phyloP scores from a whole-genome alignment of 2,797 vertebrate species.

The Cyprinella venusta region DNA sequence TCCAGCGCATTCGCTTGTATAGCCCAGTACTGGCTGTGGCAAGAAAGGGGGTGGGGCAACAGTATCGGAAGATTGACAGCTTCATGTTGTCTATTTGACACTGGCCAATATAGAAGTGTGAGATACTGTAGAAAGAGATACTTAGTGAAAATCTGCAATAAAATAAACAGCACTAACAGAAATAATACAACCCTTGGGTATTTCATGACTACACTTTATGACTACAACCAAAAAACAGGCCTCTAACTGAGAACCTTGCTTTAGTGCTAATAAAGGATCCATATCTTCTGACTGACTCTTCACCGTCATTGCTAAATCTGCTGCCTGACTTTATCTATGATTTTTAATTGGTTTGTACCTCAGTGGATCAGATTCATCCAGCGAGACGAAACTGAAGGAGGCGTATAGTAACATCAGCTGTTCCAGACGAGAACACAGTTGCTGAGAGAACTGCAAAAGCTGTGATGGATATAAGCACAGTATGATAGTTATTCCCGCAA shows the following conservation, averaged over 20 bases:
- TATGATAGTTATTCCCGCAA: background rate
- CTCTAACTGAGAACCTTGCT: background rate
- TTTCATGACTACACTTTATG: background rate
- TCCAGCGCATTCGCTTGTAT: constrained; percentile 89
- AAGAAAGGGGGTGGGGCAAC: constrained; percentile 74
- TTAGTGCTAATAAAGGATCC: background rate
- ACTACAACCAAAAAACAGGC: background rate
- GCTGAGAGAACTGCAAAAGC: constrained; percentile 83
- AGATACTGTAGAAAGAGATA: constrained; percentile 71
- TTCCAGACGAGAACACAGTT: constrained; percentile 80
- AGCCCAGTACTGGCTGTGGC: constrained; percentile 66
- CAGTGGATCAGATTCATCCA: constrained; percentile 78
- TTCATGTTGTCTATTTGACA: constrained; percentile 71
- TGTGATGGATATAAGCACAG: constrained; percentile 49
- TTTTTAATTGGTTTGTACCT: constrained; percentile 67
- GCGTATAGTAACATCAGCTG: constrained; percentile 80
- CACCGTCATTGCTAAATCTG: background rate
- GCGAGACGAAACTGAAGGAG: constrained; percentile 72
- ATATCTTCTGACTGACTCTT: background rate
- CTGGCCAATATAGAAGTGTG: constrained; percentile 82
- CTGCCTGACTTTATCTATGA: background rate
- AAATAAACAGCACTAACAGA: background rate
- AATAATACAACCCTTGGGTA: background rate
- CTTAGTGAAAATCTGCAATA: background rate
- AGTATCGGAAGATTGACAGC: constrained; percentile 81